Conservation (phyloP, 2,113 vertebrate species). For the Notarius lentiginosus region DNA sequence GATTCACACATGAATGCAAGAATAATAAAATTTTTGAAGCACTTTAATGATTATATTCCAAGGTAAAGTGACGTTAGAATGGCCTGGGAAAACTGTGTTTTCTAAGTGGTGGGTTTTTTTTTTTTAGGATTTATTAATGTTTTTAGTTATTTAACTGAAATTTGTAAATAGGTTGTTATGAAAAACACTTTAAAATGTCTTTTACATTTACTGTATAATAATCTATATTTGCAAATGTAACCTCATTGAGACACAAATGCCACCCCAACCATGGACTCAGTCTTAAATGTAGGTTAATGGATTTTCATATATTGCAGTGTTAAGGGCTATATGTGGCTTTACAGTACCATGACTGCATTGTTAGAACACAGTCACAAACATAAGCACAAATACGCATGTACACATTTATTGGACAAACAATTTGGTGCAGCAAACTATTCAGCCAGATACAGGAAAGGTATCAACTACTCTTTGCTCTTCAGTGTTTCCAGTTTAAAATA, state of each 20-base stretch:
- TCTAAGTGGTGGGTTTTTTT: neutral
- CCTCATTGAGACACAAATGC: neutral
- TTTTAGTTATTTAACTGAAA: neutral
- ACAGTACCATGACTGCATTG: neutral
- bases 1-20: neutral
- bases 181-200: neutral
- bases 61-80: neutral
- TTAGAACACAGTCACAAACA: neutral
- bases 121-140: neutral
- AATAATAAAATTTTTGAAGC: neutral
- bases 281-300: neutral
- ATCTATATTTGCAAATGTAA: neutral
- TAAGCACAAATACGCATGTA: neutral
- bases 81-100: neutral
- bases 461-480: neutral
- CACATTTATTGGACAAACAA: neutral
- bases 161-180: neutral
- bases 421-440: neutral
- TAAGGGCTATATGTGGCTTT: neutral
- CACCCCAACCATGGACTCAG: neutral
- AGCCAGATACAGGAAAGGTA: conserved; percentile 1
- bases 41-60: neutral
- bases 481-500: conserved; percentile 3
- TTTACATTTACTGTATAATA: neutral
- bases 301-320: neutral